Evolutionary conservation across 1,140 invertebrate species (phyloP).

Genomic region (Batillaria attramentaria): DNA sequence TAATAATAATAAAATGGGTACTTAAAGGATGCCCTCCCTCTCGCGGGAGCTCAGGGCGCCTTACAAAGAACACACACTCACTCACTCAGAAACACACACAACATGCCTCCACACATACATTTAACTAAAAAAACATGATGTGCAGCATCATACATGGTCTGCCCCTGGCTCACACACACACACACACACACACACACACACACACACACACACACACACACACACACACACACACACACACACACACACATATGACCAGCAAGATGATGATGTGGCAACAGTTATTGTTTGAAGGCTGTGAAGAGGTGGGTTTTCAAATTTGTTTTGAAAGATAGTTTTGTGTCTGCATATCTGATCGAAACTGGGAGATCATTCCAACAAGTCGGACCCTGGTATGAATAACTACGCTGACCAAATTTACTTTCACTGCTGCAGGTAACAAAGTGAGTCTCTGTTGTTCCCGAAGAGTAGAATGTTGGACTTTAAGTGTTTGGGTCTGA

Average conservation of each 20-base stretch:
- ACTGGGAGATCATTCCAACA: not conserved
- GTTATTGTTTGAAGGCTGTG: no score
- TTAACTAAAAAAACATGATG: not conserved
- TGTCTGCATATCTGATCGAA: not conserved
- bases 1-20: not conserved
- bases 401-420: no score
- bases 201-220: constrained; percentile 11
- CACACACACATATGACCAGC: constrained; percentile 1
- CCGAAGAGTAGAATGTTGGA: no score
- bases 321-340: not conserved
- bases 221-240: constrained; percentile 14
- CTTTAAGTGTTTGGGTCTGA: no score
- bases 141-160: not conserved
- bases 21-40: not conserved
- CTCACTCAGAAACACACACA: not conserved
- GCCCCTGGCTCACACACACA: not conserved
- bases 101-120: not conserved
- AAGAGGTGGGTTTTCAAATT: not conserved
- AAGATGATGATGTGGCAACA: no score
- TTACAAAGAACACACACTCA: not conserved
- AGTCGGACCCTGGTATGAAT: no score
- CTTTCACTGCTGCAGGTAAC: no score
- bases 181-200: not conserved
- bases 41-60: not conserved
- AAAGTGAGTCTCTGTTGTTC: no score